Percentiles rank a stretch among this genome's conserved stretches.
phyloP scores from a whole-genome alignment of 2,113 vertebrate genomes.

The Speoplatyrhinus poulsoni region DNA sequence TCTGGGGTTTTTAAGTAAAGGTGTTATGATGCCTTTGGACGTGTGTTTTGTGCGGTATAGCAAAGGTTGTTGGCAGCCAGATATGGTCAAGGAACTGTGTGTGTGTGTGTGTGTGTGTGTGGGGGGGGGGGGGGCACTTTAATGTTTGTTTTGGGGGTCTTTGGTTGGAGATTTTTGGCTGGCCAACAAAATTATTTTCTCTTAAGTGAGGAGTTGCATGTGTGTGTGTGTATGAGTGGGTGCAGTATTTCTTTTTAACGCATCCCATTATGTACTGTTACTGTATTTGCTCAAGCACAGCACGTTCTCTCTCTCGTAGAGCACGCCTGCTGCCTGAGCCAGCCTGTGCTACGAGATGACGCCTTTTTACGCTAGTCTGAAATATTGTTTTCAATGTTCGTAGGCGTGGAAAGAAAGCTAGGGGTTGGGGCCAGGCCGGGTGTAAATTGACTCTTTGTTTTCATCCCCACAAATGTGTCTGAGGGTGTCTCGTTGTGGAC shows the following conservation, averaged over 20 bases:
- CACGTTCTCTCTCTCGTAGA: neutral
- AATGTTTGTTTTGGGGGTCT: neutral
- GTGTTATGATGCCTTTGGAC: neutral
- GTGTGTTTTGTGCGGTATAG: conserved; percentile 1
- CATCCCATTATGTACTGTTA: too few relatives aligned
- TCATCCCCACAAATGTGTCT: conserved; percentile 31
- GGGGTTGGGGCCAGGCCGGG: neutral
- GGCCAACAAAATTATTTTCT: too few relatives aligned
- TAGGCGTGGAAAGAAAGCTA: conserved; percentile 22
- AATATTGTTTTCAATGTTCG: conserved; percentile 49
- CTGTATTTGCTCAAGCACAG: too few relatives aligned
- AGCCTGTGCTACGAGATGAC: neutral
- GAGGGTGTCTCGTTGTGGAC: conserved; percentile 40
- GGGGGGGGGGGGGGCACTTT: conserved; percentile 7
- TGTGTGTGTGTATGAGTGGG: neutral
- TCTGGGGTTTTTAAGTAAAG: conserved; percentile 22
- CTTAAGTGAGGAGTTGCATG: too few relatives aligned
- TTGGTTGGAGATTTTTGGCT: too few relatives aligned
- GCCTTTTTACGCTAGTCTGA: conserved; percentile 1
- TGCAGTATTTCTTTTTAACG: too few relatives aligned
- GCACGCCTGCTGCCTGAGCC: neutral
- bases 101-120: conserved; percentile 37
- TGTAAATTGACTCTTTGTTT: conserved; percentile 69
- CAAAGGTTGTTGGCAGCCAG: conserved; percentile 39
- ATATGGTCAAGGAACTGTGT: conserved; percentile 56